Percentiles rank a stretch among this genome's conserved stretches.
Conservation (phyloP, 2,797 vertebrate species). For the Benthosema pterotum region DNA sequence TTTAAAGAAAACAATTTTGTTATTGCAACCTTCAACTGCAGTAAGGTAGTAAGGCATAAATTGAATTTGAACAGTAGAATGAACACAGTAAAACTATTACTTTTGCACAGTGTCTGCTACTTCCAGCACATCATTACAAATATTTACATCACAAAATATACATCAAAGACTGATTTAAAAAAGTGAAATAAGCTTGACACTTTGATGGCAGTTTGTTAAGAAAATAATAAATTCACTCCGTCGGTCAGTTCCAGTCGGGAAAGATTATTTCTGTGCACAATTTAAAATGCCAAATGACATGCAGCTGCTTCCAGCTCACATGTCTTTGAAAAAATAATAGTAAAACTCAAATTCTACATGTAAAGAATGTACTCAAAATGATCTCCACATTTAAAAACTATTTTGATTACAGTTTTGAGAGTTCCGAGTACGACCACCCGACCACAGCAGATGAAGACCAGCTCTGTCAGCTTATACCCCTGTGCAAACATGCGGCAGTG, state of each 20-base stretch:
- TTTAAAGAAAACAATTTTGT: conserved; percentile 16
- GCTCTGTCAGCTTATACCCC: conserved; percentile 47
- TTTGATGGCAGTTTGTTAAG: conserved; percentile 24
- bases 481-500: conserved; percentile 70
- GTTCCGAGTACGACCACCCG: conserved; percentile 44
- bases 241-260: conserved; percentile 14
- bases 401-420: conserved; percentile 33
- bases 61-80: conserved; percentile 33
- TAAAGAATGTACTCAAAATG: conserved; percentile 18
- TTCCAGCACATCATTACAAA: conserved; percentile 30
- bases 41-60: conserved; percentile 55
- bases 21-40: conserved; percentile 37
- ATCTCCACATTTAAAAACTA: conserved; percentile 28
- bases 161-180: conserved; percentile 32
- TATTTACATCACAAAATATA: conserved; percentile 53
- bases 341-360: conserved; percentile 20
- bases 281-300: conserved; percentile 32
- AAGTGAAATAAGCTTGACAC: not conserved
- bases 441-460: conserved; percentile 29
- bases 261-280: conserved; percentile 20
- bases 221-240: conserved; percentile 29
- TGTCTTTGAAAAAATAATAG: conserved; percentile 21
- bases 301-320: conserved; percentile 21
- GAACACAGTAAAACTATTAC: conserved; percentile 14
- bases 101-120: conserved; percentile 16